Percentiles rank a stretch among this genome's conserved stretches.
Evolutionary conservation across 2,888 invertebrate genomes (phyloP).

Genomic region (Lutraria lutraria): DNA sequence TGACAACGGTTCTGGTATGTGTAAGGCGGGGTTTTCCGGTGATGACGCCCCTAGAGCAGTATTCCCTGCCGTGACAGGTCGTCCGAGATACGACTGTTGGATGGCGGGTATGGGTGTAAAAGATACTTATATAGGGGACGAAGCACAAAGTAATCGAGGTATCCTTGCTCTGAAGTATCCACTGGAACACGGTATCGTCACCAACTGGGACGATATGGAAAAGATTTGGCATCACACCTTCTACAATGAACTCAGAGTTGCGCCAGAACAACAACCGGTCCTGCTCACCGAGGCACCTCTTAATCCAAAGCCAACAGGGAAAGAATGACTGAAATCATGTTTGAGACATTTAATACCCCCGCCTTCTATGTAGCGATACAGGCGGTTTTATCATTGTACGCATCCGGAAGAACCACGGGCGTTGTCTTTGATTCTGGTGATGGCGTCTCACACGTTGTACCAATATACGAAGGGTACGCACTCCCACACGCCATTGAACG

Average conservation of each 20-base stretch:
- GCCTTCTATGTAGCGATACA: conserved; percentile 81
- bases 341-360: conserved; percentile 60
- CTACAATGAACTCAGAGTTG: conserved; percentile 11
- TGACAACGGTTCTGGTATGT: too few species aligned
- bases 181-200: background rate
- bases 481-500: conserved; percentile 77
- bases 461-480: conserved; percentile 80
- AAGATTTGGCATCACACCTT: too few species aligned
- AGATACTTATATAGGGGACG: background rate
- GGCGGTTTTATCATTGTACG: conserved; percentile 80
- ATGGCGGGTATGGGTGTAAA: background rate
- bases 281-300: background rate
- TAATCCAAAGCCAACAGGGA: conserved; percentile 1
- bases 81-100: too few species aligned
- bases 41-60: background rate
- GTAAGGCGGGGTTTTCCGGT: conserved; percentile 4
- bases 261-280: background rate
- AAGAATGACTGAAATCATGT: background rate
- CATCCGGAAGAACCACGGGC: conserved; percentile 90
- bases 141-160: background rate
- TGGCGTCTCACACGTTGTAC: too few species aligned
- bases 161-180: background rate
- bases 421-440: too few species aligned
- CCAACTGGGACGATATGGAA: conserved; percentile 19
- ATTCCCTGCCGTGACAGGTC: background rate